These are phyloP conservation scores for Anser cygnoides DNA, from an alignment of 2,113 vertebrate genomes.

Conservation along the genomic window DNA sequence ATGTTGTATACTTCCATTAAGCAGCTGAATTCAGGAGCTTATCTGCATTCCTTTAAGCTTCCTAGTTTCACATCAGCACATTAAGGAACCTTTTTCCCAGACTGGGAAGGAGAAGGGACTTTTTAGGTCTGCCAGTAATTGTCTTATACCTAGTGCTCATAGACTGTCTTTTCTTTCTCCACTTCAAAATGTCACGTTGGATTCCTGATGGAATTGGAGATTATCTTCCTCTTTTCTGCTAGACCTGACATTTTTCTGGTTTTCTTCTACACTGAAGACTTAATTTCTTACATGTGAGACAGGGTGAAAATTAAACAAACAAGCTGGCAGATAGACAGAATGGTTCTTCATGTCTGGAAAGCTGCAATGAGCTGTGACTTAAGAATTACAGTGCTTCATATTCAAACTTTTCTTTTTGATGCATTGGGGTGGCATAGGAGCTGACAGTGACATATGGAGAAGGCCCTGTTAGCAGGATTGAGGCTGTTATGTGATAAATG, in stretches of 20 bases:
- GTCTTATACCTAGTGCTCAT: not conserved
- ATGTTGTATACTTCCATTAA: constrained; percentile 18
- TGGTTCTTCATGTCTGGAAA: constrained; percentile 41
- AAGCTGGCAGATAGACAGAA: constrained; percentile 61
- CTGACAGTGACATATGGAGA: constrained; percentile 81
- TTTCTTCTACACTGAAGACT: constrained; percentile 27
- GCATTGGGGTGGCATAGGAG: constrained; percentile 68
- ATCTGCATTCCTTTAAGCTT: constrained; percentile 34
- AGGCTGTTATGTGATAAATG: constrained; percentile 82
- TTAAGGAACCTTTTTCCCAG: not conserved
- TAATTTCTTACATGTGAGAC: constrained; percentile 50
- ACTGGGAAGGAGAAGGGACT: not conserved
- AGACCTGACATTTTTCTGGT: constrained; percentile 16
- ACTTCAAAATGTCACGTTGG: constrained; percentile 28
- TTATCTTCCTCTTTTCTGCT: constrained; percentile 17
- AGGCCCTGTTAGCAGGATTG: constrained; percentile 69
- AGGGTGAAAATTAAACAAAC: constrained; percentile 66
- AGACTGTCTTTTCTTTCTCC: constrained; percentile 4
- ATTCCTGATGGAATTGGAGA: constrained; percentile 25
- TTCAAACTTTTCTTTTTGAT: constrained; percentile 78
- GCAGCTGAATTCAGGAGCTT: not conserved
- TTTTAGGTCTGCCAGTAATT: not conserved
- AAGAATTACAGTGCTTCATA: constrained; percentile 69
- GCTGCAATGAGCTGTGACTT: constrained; percentile 65
- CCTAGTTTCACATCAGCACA: not conserved